These are phyloP conservation scores for Glyphotaelius pellucidus DNA, from an alignment of 2,888 invertebrate genomes.

Conservation along the genomic window DNA sequence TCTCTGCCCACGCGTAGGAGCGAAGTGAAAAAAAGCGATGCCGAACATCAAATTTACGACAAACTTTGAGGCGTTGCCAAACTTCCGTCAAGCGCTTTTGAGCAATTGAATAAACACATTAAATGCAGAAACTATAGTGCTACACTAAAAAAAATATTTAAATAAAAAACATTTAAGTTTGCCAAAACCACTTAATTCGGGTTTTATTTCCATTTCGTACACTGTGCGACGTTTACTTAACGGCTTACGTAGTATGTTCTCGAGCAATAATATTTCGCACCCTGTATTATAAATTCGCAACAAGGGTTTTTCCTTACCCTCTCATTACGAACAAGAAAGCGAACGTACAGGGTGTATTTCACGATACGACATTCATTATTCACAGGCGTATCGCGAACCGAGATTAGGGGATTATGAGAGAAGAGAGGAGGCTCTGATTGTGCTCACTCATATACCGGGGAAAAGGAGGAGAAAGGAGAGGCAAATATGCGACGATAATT, in stretches of 20 bases:
- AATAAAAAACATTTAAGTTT: too few species aligned
- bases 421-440: conserved; percentile 4
- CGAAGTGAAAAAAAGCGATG: too few species aligned
- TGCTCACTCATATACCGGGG: background rate
- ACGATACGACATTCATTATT: conserved; percentile 23
- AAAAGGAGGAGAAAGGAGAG: background rate
- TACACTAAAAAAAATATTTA: too few species aligned
- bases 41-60: too few species aligned
- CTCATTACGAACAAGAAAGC: background rate
- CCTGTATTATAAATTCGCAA: background rate
- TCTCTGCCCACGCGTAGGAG: too few species aligned
- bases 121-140: too few species aligned
- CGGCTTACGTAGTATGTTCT: background rate
- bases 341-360: background rate
- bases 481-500: background rate
- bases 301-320: conserved; percentile 6
- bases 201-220: too few species aligned
- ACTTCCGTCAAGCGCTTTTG: too few species aligned
- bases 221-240: background rate
- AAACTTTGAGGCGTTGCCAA: too few species aligned
- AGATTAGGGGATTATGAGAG: conserved; percentile 31
- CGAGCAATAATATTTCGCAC: background rate
- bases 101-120: too few species aligned
- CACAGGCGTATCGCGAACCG: conserved; percentile 18
- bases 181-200: too few species aligned